Base-by-base conservation (phyloP, 2,797 vertebrate genomes). In the Ctenochaetus hawaiiensis region DNA sequence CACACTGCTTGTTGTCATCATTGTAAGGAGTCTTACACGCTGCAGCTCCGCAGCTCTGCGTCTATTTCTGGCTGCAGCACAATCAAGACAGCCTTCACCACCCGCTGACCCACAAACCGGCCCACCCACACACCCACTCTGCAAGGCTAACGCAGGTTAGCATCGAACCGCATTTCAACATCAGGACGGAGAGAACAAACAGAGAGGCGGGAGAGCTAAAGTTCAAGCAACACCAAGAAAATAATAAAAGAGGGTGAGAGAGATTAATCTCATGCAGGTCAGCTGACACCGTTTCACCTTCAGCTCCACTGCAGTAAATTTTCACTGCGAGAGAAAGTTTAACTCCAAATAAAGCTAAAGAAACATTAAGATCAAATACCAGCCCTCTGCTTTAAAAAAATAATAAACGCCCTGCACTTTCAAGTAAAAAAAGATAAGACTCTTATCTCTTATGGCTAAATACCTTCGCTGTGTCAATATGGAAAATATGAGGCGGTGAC, bases 11-110 rank as follows among this genome's bases (percentile, higher is more conserved):
- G 77, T 80, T 62, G 82, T 79, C 80, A 62, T 81, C 43, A 34
- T 37, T 65, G 71, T 41, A 68, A 56, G 48, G 62, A 70, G 53
- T 44, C 72, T 82, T 56, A 67, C 76, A 63, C 0, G 0, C 56
- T 53, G 77, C 72, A 78, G 77, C 73, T 69, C 16, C 20, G 61
- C 51, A 41, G n/a, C 67, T 47, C 62, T 23, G 48, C 10, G 11
- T 75, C 82, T 90, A 90, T 90, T 87, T 81, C 54, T 63, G 70
- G 62, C 74, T 71, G 66, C 56, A 54, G 52, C 70, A 73, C 63
- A 76, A 82, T 87, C 41, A 67, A 74, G 76, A 75, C 52, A 5
- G 78, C 75, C 77, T 81, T 83, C 71, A 71, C 72, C 83, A 72
- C 53, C 69, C 49, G 17, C 79, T 78, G 83, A 84, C 83, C 74